phyloP scores from a whole-genome alignment of 2,888 invertebrate species.

The Vannuccia rotundouncinata region DNA sequence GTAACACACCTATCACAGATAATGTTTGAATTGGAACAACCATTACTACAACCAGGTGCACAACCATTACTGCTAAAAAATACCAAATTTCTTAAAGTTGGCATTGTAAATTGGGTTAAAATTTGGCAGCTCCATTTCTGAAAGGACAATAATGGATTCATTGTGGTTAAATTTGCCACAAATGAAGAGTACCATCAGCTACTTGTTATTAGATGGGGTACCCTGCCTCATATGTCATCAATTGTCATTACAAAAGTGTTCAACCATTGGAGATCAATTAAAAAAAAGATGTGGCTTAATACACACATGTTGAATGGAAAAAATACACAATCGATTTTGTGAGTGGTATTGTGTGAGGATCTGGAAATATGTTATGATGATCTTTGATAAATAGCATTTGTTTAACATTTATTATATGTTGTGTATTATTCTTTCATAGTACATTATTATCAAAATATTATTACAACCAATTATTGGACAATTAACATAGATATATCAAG shows the following conservation, averaged over 20 bases:
- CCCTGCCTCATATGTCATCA: constrained; percentile 11
- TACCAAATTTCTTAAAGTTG: too few species aligned
- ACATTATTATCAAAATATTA: constrained; percentile 21
- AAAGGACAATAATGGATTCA: constrained; percentile 1
- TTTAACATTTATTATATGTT: neutral
- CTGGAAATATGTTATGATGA: constrained; percentile 9
- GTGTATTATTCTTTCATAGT: neutral
- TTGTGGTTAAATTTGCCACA: constrained; percentile 20
- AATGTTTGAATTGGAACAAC: neutral
- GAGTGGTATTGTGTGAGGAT: neutral
- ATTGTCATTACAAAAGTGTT: constrained; percentile 15
- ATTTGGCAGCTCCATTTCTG: constrained; percentile 5
- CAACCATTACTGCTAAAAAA: constrained; percentile 16
- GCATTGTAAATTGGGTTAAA: neutral
- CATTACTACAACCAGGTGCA: too few species aligned
- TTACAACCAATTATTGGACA: neutral
- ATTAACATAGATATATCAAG: too few species aligned
- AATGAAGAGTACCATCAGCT: constrained; percentile 5
- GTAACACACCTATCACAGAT: constrained; percentile 6
- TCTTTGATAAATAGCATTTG: neutral
- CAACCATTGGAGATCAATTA: neutral
- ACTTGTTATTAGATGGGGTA: constrained; percentile 12
- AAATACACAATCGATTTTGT: constrained; percentile 1
- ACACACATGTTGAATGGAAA: neutral
- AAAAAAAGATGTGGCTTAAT: constrained; percentile 16